Conservation (phyloP, 2,888 invertebrate genomes). For the Cataglyphis altisquamis region DNA sequence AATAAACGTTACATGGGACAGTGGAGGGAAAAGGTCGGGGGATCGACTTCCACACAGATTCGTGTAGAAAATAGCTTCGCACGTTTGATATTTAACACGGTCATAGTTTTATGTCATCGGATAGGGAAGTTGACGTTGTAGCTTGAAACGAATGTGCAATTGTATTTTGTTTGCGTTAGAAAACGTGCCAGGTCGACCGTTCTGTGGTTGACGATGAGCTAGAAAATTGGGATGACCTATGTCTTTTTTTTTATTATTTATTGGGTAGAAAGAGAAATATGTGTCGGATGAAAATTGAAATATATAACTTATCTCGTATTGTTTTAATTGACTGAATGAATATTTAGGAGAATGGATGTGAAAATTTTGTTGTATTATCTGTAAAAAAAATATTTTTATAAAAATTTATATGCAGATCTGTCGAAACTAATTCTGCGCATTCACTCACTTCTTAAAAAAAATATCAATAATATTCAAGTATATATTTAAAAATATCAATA, state of each 20-base stretch:
- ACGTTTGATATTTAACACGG: slow-evolving; percentile 49
- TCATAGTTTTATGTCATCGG: slow-evolving; percentile 52
- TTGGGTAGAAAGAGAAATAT: background rate
- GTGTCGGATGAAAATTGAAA: slow-evolving; percentile 28
- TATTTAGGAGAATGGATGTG: slow-evolving; percentile 1
- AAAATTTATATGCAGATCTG: background rate
- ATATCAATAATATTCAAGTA: background rate
- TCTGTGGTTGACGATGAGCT: slow-evolving; percentile 31
- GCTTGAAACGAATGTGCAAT: background rate
- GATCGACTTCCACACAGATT: background rate
- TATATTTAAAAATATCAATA: background rate
- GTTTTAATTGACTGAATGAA: slow-evolving; percentile 6
- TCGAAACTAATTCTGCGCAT: background rate
- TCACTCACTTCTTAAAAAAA: background rate
- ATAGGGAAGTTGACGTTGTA: slow-evolving; percentile 28
- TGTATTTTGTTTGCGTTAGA: slow-evolving; percentile 22
- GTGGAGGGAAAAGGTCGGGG: slow-evolving; percentile 18
- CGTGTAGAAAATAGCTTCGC: slow-evolving; percentile 21
- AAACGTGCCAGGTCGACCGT: background rate
- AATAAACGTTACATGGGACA: slow-evolving; percentile 36
- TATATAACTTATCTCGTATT: slow-evolving; percentile 5
- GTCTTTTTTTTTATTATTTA: background rate
- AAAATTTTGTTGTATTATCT: background rate
- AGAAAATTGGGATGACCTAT: slow-evolving; percentile 12
- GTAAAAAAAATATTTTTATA: background rate